Conservation (phyloP, 1,140 invertebrate species). For the Ericerus pela region DNA sequence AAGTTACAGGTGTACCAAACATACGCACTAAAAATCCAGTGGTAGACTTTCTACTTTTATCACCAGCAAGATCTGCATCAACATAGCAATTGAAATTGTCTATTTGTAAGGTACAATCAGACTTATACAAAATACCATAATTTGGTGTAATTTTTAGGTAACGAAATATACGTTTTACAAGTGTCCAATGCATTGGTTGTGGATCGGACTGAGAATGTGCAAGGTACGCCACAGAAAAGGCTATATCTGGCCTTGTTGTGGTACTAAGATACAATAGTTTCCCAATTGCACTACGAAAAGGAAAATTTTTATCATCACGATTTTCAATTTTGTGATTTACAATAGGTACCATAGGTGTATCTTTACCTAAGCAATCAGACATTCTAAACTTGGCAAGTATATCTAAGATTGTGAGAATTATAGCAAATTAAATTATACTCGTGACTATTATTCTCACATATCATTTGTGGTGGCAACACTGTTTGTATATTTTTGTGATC, state of each 20-base stretch:
- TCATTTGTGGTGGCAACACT: too few species aligned
- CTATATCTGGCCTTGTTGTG: constrained; percentile 28
- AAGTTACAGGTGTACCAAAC: constrained; percentile 23
- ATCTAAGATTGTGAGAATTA: too few species aligned
- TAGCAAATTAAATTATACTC: too few species aligned
- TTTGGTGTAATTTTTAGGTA: constrained; percentile 28
- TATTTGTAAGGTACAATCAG: neutral
- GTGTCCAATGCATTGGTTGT: neutral
- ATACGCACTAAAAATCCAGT: constrained; percentile 27
- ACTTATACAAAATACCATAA: constrained; percentile 16
- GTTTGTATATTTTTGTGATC: too few species aligned
- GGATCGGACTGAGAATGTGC: constrained; percentile 17
- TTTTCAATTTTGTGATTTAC: constrained; percentile 13
- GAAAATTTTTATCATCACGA: too few species aligned
- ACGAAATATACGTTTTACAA: constrained; percentile 24
- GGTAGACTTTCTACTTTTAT: constrained; percentile 23
- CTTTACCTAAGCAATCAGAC: constrained; percentile 21
- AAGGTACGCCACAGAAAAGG: constrained; percentile 25
- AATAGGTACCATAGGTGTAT: constrained; percentile 22
- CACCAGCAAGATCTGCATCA: constrained; percentile 29
- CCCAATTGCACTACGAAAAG: too few species aligned
- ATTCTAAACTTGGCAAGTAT: constrained; percentile 26
- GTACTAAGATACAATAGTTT: constrained; percentile 27
- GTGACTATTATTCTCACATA: too few species aligned
- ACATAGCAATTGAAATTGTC: constrained; percentile 21